Evolutionary conservation across 2,113 vertebrate genomes (phyloP), one percentile per base, ranked within the genome.

Genomic region (Emydocephalus ijimae): DNA sequence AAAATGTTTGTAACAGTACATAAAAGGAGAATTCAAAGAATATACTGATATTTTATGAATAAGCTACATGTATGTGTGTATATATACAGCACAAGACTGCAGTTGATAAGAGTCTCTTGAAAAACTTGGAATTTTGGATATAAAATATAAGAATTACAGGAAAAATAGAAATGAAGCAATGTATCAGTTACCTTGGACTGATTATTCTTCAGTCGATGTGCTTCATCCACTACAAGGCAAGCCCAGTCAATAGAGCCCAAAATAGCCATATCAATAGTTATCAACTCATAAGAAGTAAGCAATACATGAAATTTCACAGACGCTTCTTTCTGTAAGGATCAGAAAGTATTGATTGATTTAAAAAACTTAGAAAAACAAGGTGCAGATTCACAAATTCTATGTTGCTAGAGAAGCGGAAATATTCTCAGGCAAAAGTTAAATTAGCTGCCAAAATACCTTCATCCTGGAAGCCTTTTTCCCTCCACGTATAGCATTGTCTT

Each of bases 191-290:
- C 99, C 98, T 99, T 99, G 74, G 99, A 99, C 94, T 99, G 99
- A 95, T 99, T 99, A 97, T 99, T 99, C 97, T 99, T 99, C 89
- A 99, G 98, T 34, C 99, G 98, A 96, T 99, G 99, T 54, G 99
- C 99, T 97, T 99, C 99, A 89, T 99, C 99, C 93, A 99, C 99
- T 23, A 99, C 98, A 91, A 99, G 98, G 95, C 99, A 99, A 93
- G 99, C 99, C 99, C 99, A 99, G 94, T 99, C 98, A 92, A 99
- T 99, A 88, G 99, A 99, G 57, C 99, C 99, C 87, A 99, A 95
- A 92, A 99, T 98, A 59, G 99, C 99, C 98, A 99, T 99, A 89
- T 99, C 99, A 61, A 99, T 99, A 92, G 99, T 99, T 91, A 99
- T 99, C 96, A 99, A 95, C 95, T 99, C 99, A 55, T 99, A 99